Evolutionary conservation across 2,888 invertebrate genomes (phyloP).

Genomic region (Tachina lurida): DNA sequence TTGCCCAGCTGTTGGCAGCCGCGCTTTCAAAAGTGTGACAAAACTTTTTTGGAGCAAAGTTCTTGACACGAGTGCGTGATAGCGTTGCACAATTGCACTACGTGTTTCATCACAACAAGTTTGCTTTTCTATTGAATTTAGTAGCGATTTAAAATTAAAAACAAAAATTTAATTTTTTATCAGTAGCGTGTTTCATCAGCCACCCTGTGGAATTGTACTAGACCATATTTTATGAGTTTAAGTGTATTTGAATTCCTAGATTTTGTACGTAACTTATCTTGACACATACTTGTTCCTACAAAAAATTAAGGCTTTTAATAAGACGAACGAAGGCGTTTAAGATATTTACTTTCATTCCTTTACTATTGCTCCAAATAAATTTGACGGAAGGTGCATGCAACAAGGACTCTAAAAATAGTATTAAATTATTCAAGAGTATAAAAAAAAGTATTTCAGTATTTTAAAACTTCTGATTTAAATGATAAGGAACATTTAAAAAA

Average conservation of each 20-base stretch:
- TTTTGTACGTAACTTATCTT: conserved; percentile 49
- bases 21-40: fast-evolving
- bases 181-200: neutral
- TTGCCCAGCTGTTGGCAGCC: too few species aligned
- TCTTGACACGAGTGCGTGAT: too few species aligned
- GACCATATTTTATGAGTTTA: neutral
- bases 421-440: too few species aligned
- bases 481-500: neutral
- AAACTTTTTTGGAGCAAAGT: too few species aligned
- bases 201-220: neutral
- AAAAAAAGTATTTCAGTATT: neutral
- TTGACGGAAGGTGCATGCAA: conserved; percentile 25
- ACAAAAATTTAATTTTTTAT: too few species aligned
- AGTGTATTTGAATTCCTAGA: neutral
- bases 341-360: conserved; percentile 62
- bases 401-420: conserved; percentile 36
- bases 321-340: conserved; percentile 55
- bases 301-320: conserved; percentile 63
- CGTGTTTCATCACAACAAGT: too few species aligned
- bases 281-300: conserved; percentile 60
- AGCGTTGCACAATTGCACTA: too few species aligned
- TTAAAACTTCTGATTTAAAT: conserved; percentile 41
- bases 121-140: too few species aligned
- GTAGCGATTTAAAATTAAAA: too few species aligned
- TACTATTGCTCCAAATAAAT: conserved; percentile 34